Percentiles rank a stretch among this genome's conserved stretches.
Evolutionary conservation across 2,888 invertebrate genomes (phyloP).

Genomic region (Acleris laterana): DNA sequence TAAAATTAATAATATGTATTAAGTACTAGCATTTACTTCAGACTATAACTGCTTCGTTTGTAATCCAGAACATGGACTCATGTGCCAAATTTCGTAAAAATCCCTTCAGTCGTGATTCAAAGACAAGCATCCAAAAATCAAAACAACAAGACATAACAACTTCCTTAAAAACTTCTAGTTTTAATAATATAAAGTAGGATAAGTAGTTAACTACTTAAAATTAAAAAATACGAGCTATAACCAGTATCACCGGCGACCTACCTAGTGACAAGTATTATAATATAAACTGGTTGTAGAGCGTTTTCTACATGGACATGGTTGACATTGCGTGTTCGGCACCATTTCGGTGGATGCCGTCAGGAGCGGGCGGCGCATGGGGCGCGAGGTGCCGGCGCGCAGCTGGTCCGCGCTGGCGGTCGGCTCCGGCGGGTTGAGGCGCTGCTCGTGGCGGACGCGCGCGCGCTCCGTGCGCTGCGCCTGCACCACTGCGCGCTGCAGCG

Average conservation of each 20-base stretch:
- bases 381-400: constrained; percentile 54
- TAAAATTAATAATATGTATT: too few species aligned
- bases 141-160: too few species aligned
- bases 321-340: constrained; percentile 38
- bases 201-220: too few species aligned
- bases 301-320: constrained; percentile 51
- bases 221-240: too few species aligned
- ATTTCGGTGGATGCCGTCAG: constrained; percentile 44
- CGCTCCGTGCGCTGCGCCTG: constrained; percentile 62
- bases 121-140: too few species aligned
- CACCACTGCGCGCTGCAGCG: constrained; percentile 62
- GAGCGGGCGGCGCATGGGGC: constrained; percentile 55
- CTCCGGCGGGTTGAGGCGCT: constrained; percentile 50
- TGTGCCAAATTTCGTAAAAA: too few species aligned
- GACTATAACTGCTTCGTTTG: neutral
- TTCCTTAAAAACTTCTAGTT: too few species aligned
- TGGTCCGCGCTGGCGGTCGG: constrained; percentile 59
- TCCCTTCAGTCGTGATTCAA: too few species aligned
- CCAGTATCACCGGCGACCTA: neutral
- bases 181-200: too few species aligned
- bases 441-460: constrained; percentile 56
- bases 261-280: constrained; percentile 60
- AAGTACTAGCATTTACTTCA: neutral
- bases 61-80: too few species aligned
- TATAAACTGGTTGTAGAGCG: constrained; percentile 55